phyloP scores from a whole-genome alignment of 2,797 vertebrate species.

The Notoglanidium macrostoma region DNA sequence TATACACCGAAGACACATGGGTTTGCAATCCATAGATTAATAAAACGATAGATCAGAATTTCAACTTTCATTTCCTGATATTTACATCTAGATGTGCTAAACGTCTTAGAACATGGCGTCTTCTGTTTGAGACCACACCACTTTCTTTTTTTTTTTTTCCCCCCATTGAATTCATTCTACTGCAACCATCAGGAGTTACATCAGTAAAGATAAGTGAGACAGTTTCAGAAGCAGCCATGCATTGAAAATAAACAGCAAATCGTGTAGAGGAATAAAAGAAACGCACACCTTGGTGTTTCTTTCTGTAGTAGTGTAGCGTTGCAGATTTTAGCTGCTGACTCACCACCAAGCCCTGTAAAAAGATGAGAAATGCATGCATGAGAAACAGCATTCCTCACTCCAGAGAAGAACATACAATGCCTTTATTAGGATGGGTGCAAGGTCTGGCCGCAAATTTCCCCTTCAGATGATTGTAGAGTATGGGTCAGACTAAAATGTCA shows the following conservation, averaged over 20 bases:
- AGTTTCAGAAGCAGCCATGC: neutral
- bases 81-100: neutral
- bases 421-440: slow-evolving; percentile 7
- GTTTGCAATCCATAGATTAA: neutral
- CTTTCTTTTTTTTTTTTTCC: too few species aligned
- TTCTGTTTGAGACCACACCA: neutral
- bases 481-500: neutral
- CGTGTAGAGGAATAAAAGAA: neutral
- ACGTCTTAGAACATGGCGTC: neutral
- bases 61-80: neutral
- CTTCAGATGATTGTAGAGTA: neutral
- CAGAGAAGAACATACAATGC: slow-evolving; percentile 1
- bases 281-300: slow-evolving; percentile 80
- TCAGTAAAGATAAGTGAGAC: neutral
- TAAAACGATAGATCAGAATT: neutral
- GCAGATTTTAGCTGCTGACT: slow-evolving; percentile 75
- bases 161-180: neutral
- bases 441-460: neutral
- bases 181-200: neutral
- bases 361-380: slow-evolving; percentile 7
- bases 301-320: slow-evolving; percentile 77
- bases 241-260: neutral
- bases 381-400: slow-evolving; percentile 9
- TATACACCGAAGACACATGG: too few species aligned
- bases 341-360: slow-evolving; percentile 81